Conservation (phyloP, 2,797 vertebrate species). For the Menidia menidia region DNA sequence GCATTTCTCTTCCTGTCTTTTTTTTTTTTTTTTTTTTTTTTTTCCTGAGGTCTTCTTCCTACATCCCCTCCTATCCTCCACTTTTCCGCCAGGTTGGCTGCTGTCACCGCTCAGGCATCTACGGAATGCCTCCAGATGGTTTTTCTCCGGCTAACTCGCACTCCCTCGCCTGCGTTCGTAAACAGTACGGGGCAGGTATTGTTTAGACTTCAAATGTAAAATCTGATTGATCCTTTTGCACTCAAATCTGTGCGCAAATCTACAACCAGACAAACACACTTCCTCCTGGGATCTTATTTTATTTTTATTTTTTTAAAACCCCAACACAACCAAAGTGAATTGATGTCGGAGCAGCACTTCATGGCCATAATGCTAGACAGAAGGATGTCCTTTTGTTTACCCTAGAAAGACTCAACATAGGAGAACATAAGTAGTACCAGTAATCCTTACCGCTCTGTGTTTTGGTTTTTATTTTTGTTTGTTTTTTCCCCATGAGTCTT, state of each 20-base stretch:
- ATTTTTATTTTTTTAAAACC: constrained; percentile 9
- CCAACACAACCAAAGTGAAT: constrained; percentile 19
- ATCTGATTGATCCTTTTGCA: constrained; percentile 27
- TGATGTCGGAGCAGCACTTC: constrained; percentile 16
- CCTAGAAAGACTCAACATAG: constrained; percentile 2
- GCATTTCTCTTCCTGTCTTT: constrained; percentile 5
- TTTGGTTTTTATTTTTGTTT: no score
- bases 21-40: no score
- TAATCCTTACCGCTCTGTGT: constrained; percentile 32
- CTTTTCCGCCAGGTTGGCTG: constrained; percentile 62
- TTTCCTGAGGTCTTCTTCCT: neutral
- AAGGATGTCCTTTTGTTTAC: constrained; percentile 36
- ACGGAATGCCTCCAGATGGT: constrained; percentile 79
- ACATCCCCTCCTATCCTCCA: constrained; percentile 35
- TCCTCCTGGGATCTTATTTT: constrained; percentile 8
- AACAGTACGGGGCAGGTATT: constrained; percentile 19
- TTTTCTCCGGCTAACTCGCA: constrained; percentile 67
- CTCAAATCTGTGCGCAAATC: constrained; percentile 17
- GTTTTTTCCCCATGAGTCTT: constrained; percentile 13
- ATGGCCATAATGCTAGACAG: constrained; percentile 15
- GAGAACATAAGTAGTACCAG: neutral
- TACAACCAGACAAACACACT: neutral
- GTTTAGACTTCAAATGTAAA: constrained; percentile 52
- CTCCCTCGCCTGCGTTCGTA: constrained; percentile 51
- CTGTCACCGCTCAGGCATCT: constrained; percentile 69